Evolutionary conservation across 2,888 invertebrate genomes (phyloP).

Genomic region (Drosophila heteroneura): DNA sequence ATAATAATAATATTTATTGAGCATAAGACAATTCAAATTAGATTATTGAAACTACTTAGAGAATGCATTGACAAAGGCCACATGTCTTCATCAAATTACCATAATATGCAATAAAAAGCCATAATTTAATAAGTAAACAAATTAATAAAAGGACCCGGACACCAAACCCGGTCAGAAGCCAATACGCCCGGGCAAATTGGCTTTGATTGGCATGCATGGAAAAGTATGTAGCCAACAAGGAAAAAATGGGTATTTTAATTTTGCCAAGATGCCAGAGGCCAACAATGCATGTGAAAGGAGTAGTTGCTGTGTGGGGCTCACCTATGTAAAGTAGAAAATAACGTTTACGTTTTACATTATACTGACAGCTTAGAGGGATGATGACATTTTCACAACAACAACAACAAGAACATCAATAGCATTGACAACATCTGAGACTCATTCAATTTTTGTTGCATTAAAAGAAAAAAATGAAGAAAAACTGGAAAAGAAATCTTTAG

Average conservation of each 20-base stretch:
- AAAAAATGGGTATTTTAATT: slow-evolving; percentile 52
- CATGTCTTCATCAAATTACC: slow-evolving; percentile 13
- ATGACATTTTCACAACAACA: slow-evolving; percentile 20
- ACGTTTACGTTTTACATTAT: slow-evolving; percentile 70
- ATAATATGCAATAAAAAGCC: slow-evolving; percentile 52
- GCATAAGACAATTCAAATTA: slow-evolving; percentile 45
- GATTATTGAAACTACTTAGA: slow-evolving; percentile 55
- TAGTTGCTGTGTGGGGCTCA: slow-evolving; percentile 10
- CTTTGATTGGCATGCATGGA: slow-evolving; percentile 54
- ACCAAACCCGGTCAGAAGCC: slow-evolving; percentile 9
- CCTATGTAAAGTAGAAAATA: slow-evolving; percentile 63
- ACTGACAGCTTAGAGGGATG: slow-evolving; percentile 15
- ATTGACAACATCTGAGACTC: slow-evolving; percentile 41
- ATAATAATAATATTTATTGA: neutral
- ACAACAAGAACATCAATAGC: slow-evolving; percentile 2
- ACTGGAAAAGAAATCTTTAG: slow-evolving; percentile 49
- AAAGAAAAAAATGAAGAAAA: slow-evolving; percentile 36
- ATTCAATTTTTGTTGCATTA: slow-evolving; percentile 68
- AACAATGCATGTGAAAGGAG: neutral
- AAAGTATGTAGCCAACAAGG: slow-evolving; percentile 11
- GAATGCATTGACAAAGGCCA: slow-evolving; percentile 26
- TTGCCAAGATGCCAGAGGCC: slow-evolving; percentile 53
- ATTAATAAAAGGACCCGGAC: slow-evolving; percentile 40
- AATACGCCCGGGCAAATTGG: slow-evolving; percentile 21
- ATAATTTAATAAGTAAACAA: slow-evolving; percentile 73